Base-by-base conservation (phyloP, 2,113 vertebrate species). In the Dasypus novemcinctus region DNA sequence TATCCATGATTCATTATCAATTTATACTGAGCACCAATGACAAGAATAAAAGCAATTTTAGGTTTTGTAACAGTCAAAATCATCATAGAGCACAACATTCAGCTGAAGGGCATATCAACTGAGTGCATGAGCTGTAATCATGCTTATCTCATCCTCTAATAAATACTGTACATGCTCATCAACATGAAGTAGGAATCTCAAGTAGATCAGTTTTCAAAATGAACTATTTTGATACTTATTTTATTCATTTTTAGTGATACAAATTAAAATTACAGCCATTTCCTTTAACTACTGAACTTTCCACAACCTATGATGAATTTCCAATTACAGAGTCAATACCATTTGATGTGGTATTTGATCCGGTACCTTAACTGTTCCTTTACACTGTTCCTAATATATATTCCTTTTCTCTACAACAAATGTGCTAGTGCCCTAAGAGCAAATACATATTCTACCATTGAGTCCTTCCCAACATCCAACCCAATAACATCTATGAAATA, bases 401-500 rank as follows among this genome's bases (percentile, higher is more conserved):
- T 74, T 84, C 46, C 21, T 95, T 90, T 90, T 76, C 46, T 82
- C 38, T 81, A 23, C 15, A 92, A n/a, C 36, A 94, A 59, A 74
- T 68, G 41, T 72, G 38, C 29, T 29, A 57, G 15, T 69, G 27
- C 6, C n/a, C 90, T 92, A 17, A 79, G 49, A 21, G 12, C 31
- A 96, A 84, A 33, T 68, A 13, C 75, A 57, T 41, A 41, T 74
- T 84, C 31, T 36, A 75, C 29, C 66, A 66, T 20, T 46, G 15
- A 86, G 36, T 78, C 41, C 49, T 93, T 61, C 14, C 59, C 36
- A 91, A 54, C 0, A 87, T 2, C 5, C 4, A 8, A 90, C 11
- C 21, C 1, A 85, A 36, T 90, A 79, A 86, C 23, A 90, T 81
- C 74, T 63, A 66, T 75, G 94, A 76, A 95, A 87, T 90, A 92